These are phyloP conservation scores for Mythimna loreyi DNA, from an alignment of 2,888 invertebrate species.

Conservation along the genomic window DNA sequence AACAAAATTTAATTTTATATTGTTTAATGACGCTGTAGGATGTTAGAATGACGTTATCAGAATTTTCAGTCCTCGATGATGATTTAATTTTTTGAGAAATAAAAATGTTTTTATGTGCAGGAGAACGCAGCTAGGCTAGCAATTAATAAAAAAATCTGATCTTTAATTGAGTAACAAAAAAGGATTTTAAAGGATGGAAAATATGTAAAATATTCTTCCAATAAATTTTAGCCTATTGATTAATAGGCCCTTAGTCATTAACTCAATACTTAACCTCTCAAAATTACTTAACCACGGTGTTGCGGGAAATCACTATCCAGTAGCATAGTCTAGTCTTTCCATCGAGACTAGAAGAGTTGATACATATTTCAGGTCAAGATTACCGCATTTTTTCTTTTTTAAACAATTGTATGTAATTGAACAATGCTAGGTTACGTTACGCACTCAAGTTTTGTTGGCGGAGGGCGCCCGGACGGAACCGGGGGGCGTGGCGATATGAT, in stretches of 20 bases:
- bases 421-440: constrained; percentile 66
- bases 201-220: too few relatives aligned
- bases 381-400: constrained; percentile 29
- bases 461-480: constrained; percentile 76
- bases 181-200: too few relatives aligned
- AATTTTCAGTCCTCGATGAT: background rate
- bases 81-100: background rate
- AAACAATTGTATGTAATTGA: constrained; percentile 54
- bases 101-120: background rate
- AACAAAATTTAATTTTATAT: constrained; percentile 12
- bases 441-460: constrained; percentile 63
- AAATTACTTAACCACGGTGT: background rate
- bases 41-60: background rate
- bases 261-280: too few relatives aligned
- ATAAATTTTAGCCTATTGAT: too few relatives aligned
- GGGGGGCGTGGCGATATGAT: constrained; percentile 84
- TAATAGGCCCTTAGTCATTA: background rate
- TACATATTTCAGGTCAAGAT: constrained; percentile 1
- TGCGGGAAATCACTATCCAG: background rate
- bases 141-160: background rate
- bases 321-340: background rate
- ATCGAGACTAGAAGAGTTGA: background rate
- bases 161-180: too few relatives aligned
- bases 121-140: background rate
- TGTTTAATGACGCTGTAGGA: too few relatives aligned